Evolutionary conservation across 2,888 invertebrate genomes (phyloP).

Genomic region (Tetanocera ferruginea): DNA sequence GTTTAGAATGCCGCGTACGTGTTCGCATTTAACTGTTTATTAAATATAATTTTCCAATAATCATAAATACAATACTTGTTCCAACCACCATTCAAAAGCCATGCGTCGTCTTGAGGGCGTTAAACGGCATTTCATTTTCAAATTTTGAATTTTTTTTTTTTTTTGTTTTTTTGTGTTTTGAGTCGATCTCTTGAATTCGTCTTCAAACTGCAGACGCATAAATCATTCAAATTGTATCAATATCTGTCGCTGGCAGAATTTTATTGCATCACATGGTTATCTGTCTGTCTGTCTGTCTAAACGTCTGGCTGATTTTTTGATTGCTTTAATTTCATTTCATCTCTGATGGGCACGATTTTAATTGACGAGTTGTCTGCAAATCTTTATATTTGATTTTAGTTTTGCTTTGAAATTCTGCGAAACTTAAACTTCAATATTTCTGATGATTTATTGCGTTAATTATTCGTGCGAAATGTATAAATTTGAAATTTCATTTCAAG

Average conservation of each 20-base stretch:
- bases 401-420: too few relatives aligned
- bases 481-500: too few relatives aligned
- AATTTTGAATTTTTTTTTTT: slow-evolving; percentile 4
- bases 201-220: slow-evolving; percentile 57
- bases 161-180: not conserved
- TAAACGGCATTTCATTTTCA: not conserved
- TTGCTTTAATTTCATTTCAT: not conserved
- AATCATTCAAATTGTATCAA: slow-evolving; percentile 52
- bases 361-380: not conserved
- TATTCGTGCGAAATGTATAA: too few relatives aligned
- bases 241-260: not conserved
- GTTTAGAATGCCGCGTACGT: slow-evolving; percentile 55
- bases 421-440: too few relatives aligned
- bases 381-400: too few relatives aligned
- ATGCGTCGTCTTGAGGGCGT: slow-evolving; percentile 34
- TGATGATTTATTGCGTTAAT: too few relatives aligned
- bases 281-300: not conserved
- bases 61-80: slow-evolving; percentile 63
- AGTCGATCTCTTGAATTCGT: slow-evolving; percentile 37
- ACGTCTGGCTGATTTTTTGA: not conserved
- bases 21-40: slow-evolving; percentile 67
- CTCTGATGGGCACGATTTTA: not conserved
- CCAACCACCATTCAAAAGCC: slow-evolving; percentile 37
- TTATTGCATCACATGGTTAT: not conserved
- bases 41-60: slow-evolving; percentile 68